Conservation (phyloP, 2,888 invertebrate genomes). For the Cerastoderma edule region DNA sequence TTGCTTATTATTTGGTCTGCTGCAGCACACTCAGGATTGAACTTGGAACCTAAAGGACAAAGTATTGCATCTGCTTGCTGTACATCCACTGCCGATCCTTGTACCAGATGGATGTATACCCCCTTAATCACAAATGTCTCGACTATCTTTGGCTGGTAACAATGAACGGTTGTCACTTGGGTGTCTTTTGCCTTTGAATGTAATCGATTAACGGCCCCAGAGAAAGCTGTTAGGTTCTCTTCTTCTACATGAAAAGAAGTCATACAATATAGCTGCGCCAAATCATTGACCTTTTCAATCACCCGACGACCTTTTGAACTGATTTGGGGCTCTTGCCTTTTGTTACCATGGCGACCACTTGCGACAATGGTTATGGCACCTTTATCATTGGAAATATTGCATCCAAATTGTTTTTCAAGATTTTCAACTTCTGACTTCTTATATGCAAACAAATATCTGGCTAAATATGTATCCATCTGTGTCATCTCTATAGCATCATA, state of each 20-base stretch:
- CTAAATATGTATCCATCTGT: not conserved
- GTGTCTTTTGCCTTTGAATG: not conserved
- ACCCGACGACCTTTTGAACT: too few species aligned
- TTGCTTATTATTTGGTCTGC: not conserved
- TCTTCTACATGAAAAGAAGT: not conserved
- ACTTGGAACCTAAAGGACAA: not conserved
- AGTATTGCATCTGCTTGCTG: not conserved
- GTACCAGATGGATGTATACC: not conserved
- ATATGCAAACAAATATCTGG: not conserved
- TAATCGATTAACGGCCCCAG: not conserved
- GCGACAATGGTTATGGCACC: not conserved
- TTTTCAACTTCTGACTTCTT: not conserved
- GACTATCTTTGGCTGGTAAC: not conserved
- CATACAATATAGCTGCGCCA: not conserved
- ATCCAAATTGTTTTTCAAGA: not conserved
- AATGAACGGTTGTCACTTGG: not conserved
- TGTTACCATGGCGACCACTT: not conserved
- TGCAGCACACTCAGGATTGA: constrained; percentile 2
- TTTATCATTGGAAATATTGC: not conserved
- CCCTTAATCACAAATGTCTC: not conserved
- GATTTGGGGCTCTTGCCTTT: too few species aligned
- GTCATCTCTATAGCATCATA: not conserved
- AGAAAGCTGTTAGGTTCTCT: not conserved
- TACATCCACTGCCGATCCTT: constrained; percentile 10
- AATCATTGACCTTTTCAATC: not conserved